Evolutionary conservation across 2,113 vertebrate species (phyloP).

Genomic region (Cyanoderma ruficeps): DNA sequence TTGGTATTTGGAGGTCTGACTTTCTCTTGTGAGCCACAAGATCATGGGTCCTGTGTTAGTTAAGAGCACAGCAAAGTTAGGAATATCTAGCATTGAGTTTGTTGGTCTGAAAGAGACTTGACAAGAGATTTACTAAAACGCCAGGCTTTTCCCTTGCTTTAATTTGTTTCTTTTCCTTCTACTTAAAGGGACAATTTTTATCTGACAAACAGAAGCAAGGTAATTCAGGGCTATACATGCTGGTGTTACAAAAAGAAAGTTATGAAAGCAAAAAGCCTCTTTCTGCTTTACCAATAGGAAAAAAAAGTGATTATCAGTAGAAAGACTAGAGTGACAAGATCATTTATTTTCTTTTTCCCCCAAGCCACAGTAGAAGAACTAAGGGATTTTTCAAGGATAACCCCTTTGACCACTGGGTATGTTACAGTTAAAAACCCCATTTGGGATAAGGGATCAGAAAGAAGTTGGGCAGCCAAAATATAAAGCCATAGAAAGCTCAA

Average conservation of each 20-base stretch:
- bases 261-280: neutral
- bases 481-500: neutral
- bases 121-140: neutral
- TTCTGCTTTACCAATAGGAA: neutral
- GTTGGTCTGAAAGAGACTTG: neutral
- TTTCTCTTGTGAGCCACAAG: neutral
- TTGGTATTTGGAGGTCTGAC: neutral
- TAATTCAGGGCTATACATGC: neutral
- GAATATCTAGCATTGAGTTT: neutral
- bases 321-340: neutral
- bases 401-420: neutral
- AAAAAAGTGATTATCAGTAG: neutral
- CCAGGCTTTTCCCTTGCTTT: neutral
- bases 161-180: neutral
- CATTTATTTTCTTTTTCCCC: neutral
- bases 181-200: neutral
- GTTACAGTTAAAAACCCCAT: neutral
- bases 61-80: neutral
- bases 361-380: neutral
- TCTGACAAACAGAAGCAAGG: neutral
- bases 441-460: neutral
- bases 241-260: neutral
- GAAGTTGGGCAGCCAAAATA: neutral
- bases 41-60: neutral
- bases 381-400: neutral